A percentile compares a stretch with the other conserved stretches of the same genome.
These are phyloP conservation scores for Sebastes minor DNA, from an alignment of 2,797 vertebrate genomes.

Conservation along the genomic window DNA sequence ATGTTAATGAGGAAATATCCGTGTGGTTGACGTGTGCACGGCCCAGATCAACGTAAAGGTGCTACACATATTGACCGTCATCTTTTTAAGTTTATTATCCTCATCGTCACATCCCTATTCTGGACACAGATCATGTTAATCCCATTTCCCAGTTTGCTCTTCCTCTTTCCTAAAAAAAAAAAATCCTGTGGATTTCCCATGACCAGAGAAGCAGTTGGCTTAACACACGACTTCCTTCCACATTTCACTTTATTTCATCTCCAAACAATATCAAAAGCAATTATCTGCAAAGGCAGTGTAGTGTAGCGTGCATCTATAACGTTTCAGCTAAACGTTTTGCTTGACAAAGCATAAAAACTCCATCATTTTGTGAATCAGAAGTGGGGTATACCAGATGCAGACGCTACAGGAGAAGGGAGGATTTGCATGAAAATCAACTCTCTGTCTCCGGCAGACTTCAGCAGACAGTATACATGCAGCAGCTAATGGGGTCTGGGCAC, in stretches of 20 bases:
- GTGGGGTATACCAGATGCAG: slow-evolving; percentile 21
- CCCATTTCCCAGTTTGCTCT: not conserved
- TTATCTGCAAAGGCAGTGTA: slow-evolving; percentile 17
- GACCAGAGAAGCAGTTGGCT: not conserved
- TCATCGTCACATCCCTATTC: not conserved
- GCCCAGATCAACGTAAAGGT: no score
- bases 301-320: not conserved
- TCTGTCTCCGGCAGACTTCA: slow-evolving; percentile 18
- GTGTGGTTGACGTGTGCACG: no score
- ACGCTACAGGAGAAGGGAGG: slow-evolving; percentile 18
- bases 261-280: slow-evolving; percentile 29
- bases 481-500: slow-evolving; percentile 19
- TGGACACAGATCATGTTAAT: not conserved
- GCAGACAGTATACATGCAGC: slow-evolving; percentile 9
- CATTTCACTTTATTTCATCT: slow-evolving; percentile 21
- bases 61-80: not conserved
- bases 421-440: slow-evolving; percentile 50
- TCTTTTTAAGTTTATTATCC: not conserved
- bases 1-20: no score
- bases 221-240: not conserved
- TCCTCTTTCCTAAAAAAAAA: not conserved
- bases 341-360: slow-evolving; percentile 36
- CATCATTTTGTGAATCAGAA: slow-evolving; percentile 48
- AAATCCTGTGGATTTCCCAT: not conserved
- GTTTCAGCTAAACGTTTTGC: slow-evolving; percentile 42